Evolutionary conservation across 2,797 vertebrate genomes (phyloP).

Genomic region (Smutsia temminckii): DNA sequence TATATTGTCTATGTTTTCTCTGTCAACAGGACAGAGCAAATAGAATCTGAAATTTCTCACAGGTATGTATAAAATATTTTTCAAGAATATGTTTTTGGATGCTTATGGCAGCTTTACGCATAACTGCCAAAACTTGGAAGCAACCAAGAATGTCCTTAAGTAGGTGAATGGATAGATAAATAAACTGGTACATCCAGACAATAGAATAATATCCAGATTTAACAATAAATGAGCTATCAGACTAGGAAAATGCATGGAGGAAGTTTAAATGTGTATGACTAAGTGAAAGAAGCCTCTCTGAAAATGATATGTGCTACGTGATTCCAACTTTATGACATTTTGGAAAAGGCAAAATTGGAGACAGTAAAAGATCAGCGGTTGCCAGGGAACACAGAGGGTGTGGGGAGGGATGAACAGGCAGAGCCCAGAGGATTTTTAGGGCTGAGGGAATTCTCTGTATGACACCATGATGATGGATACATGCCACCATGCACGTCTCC

Average conservation of each 20-base stretch:
- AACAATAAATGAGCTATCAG: not conserved
- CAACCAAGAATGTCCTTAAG: not conserved
- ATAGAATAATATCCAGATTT: not conserved
- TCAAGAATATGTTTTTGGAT: not conserved
- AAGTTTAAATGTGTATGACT: not conserved
- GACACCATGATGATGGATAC: not conserved
- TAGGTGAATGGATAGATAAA: not conserved
- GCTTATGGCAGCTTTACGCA: not conserved
- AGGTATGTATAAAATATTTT: not conserved
- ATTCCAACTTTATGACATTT: constrained; percentile 10
- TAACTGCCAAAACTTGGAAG: not conserved
- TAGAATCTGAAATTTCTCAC: not conserved
- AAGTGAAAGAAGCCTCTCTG: constrained; percentile 3
- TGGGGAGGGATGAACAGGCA: not conserved
- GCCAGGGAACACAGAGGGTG: not conserved
- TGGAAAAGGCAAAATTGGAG: not conserved
- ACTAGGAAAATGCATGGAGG: not conserved
- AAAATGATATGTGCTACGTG: not conserved
- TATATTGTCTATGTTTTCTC: not conserved
- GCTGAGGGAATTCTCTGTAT: not conserved
- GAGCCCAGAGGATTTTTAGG: not conserved
- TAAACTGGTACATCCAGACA: not conserved
- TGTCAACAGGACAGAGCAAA: constrained; percentile 15
- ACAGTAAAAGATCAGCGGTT: not conserved
- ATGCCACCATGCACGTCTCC: not conserved